These are phyloP conservation scores for Oryzias celebensis DNA, from an alignment of 2,113 vertebrate species.

Conservation along the genomic window DNA sequence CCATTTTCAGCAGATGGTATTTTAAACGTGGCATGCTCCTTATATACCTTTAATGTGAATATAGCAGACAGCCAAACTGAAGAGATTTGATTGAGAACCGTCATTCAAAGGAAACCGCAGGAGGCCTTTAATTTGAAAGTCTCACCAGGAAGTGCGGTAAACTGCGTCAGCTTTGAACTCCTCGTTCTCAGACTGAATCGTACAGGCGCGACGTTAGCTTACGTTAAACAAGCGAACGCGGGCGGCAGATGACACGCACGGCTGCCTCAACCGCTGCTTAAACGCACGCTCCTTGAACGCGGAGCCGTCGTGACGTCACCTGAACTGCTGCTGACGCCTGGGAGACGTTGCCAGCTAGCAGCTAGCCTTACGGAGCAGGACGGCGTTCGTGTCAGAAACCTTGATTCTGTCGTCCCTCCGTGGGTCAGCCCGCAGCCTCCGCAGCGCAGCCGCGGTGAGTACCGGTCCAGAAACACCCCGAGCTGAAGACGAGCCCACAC, in stretches of 20 bases:
- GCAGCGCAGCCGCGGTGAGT: constrained; percentile 41
- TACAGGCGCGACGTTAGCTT: constrained; percentile 8
- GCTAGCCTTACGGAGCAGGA: constrained; percentile 32
- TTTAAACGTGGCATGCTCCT: no score
- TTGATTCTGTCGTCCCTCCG: not conserved
- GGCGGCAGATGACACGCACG: not conserved
- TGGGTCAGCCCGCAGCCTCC: not conserved
- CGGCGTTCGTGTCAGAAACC: constrained; percentile 5
- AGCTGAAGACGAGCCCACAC: not conserved
- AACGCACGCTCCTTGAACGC: not conserved
- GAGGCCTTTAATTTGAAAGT: constrained; percentile 33
- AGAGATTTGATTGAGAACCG: no score
- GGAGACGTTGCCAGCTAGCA: constrained; percentile 36
- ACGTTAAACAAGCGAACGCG: not conserved
- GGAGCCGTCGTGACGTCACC: not conserved
- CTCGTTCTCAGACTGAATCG: constrained; percentile 1
- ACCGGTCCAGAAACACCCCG: not conserved
- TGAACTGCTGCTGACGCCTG: not conserved
- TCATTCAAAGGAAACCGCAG: no score
- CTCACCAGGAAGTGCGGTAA: not conserved
- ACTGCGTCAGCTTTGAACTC: fast-evolving
- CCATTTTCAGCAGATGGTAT: no score
- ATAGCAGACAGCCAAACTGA: no score
- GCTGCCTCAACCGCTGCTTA: not conserved
- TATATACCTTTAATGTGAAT: no score